A percentile compares a stretch with the other conserved stretches of the same genome.
phyloP scores from a whole-genome alignment of 1,140 invertebrate genomes.

The Diprion similis region DNA sequence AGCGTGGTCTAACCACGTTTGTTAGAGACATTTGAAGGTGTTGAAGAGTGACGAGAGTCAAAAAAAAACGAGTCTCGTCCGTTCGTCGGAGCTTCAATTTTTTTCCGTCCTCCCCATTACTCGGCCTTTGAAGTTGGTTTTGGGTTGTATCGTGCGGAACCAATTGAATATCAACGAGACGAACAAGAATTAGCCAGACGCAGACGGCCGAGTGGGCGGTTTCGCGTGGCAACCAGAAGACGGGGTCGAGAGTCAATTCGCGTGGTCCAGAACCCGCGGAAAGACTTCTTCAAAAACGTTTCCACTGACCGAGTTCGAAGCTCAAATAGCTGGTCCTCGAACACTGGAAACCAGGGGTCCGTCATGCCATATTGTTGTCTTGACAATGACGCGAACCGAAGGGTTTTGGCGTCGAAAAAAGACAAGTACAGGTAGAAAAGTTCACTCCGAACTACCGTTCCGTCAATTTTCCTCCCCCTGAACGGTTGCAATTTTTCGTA shows the following conservation, averaged over 20 bases:
- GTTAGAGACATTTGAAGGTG: not conserved
- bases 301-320: not conserved
- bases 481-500: not conserved
- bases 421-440: not conserved
- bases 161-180: not conserved
- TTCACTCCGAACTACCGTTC: not conserved
- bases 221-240: not conserved
- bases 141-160: not conserved
- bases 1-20: too few relatives aligned
- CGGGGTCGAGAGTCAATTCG: not conserved
- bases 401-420: not conserved
- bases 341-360: not conserved
- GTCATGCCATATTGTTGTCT: not conserved
- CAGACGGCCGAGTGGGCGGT: too few relatives aligned
- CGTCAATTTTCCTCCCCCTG: too few relatives aligned
- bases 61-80: not conserved
- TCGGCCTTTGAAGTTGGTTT: not conserved
- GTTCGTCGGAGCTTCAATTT: not conserved
- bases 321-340: not conserved
- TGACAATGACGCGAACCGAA: not conserved
- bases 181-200: not conserved
- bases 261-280: not conserved
- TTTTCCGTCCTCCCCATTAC: not conserved
- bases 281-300: not conserved
- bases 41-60: not conserved